Evolutionary conservation across 2,113 vertebrate genomes (phyloP), one percentile per base, ranked within the genome.

Genomic region (Corythornis vintsioides): DNA sequence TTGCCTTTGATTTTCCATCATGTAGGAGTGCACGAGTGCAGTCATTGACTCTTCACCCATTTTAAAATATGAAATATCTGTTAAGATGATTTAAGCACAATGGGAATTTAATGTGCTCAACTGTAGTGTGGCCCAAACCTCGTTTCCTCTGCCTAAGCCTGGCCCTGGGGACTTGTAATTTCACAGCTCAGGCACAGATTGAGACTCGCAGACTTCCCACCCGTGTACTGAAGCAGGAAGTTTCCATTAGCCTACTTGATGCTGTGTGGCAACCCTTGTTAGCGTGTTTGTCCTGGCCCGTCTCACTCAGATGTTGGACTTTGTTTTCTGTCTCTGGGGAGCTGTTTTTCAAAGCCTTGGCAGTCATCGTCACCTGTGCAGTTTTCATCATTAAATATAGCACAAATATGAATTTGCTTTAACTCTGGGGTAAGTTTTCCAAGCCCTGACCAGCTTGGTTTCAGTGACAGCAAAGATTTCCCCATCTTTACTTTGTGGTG

Each of bases 191-290:
- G 25, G 24, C 56, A 40, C 5, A 22, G 47, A n/a, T 1, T 40
- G 52, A 47, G 33, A 63, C 60, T 11, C 2, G 1, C 33, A 55
- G 21, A 77, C 10, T 71, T 45, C 28, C 45, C 42, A 9, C 45
- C 11, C 0, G 0, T 1, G 0, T 75, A 28, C 28, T 65, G 26
- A 57, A 42, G 8, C 2, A 3, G 52, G 29, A 76, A 53, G n/a
- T 76, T 86, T 70, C 76, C 12, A 0, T 79, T 24, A 67, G 10
- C 59, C 38, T 13, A 5, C 1, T 3, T 29, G 47, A 43, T 0
- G 2, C 45, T 53, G 2, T 1, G 15, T 64, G 61, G n/a, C 0
- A 0, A 13, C 26, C 8, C 47, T 18, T 0, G 0, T 33, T n/a
- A 12, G 19, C 1, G 3, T 5, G 1, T 35, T 52, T 70, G 28